phyloP scores from a whole-genome alignment of 53 echinoderm and acorn worm species.

The Zoroaster sp. region DNA sequence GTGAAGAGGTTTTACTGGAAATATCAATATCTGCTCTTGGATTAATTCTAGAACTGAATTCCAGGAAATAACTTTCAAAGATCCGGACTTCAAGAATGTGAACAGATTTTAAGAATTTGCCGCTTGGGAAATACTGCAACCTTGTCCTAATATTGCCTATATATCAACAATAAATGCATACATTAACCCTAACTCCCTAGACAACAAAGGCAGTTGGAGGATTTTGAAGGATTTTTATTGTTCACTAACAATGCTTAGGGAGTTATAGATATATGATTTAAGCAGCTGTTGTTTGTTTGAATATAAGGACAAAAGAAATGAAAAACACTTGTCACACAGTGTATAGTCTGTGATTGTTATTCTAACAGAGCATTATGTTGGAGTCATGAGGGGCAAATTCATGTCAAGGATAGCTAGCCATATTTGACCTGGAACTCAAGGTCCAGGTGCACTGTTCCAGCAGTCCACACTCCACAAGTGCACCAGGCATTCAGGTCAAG shows the following conservation, averaged over 20 bases:
- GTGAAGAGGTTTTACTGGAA: not conserved
- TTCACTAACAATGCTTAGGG: too few species aligned
- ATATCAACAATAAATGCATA: not conserved
- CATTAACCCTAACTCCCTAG: too few species aligned
- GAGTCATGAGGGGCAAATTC: not conserved
- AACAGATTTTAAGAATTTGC: not conserved
- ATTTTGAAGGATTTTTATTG: too few species aligned
- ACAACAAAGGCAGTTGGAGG: too few species aligned
- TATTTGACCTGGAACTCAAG: not conserved
- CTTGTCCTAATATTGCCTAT: too few species aligned
- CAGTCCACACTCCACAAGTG: not conserved
- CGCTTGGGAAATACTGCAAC: not conserved
- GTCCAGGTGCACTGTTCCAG: not conserved
- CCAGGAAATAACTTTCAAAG: too few species aligned
- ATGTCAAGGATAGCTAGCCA: not conserved
- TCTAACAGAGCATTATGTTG: not conserved
- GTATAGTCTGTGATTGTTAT: not conserved
- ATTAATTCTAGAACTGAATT: too few species aligned
- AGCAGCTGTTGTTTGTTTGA: not conserved
- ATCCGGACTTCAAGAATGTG: too few species aligned
- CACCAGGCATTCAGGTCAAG: not conserved
- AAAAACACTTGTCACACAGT: not conserved
- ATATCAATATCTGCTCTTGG: too few species aligned
- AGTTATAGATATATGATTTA: not conserved
- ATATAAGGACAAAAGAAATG: not conserved